Conservation (phyloP, 2,797 vertebrate genomes). For the Sebastes itinus region DNA sequence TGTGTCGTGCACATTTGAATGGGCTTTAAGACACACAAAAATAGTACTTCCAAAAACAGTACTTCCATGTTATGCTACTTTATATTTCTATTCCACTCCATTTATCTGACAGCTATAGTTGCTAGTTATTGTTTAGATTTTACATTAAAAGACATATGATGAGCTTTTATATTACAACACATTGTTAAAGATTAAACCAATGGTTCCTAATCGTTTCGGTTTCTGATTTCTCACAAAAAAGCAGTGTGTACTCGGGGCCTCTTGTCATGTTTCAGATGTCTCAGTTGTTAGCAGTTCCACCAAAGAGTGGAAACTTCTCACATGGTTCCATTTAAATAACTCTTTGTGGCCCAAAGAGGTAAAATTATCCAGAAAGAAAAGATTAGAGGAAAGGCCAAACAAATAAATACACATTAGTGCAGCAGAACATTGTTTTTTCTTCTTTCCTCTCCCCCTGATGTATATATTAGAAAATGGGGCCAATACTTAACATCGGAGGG, state of each 20-base stretch:
- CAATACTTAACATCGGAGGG: no score
- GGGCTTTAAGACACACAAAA: background rate
- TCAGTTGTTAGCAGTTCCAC: background rate
- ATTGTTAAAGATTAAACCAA: background rate
- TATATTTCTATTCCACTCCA: background rate
- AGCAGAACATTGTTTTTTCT: background rate
- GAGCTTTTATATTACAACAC: background rate
- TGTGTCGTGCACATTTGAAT: background rate
- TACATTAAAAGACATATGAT: background rate
- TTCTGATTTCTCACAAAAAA: background rate
- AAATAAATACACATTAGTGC: background rate
- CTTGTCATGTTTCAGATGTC: background rate
- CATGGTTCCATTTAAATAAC: background rate
- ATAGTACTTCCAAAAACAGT: no score
- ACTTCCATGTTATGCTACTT: background rate
- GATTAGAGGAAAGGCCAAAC: background rate
- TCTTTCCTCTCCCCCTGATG: background rate
- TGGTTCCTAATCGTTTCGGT: background rate
- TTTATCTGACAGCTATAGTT: background rate
- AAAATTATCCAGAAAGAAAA: background rate
- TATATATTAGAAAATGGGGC: no score
- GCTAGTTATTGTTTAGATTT: background rate
- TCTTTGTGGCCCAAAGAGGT: background rate
- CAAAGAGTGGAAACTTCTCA: background rate
- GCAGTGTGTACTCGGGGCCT: background rate